phyloP scores from a whole-genome alignment of 2,113 vertebrate species.

The Benitochromis conjunctus region DNA sequence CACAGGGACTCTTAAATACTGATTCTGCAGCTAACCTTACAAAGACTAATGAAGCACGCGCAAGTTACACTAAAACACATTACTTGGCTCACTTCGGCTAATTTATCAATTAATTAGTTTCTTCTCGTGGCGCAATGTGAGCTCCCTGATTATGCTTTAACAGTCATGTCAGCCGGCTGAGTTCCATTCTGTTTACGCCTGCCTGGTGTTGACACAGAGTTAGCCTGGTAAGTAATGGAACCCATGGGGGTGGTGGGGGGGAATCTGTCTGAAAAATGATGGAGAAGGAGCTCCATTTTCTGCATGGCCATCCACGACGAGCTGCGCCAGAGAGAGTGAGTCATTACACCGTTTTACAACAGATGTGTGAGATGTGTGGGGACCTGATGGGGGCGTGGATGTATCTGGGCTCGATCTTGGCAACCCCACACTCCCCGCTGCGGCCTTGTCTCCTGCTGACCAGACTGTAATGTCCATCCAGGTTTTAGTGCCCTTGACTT shows the following conservation, averaged over 20 bases:
- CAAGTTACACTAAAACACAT: not conserved
- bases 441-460: not conserved
- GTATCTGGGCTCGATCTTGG: not conserved
- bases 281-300: constrained; percentile 40
- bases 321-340: not conserved
- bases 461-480: not conserved
- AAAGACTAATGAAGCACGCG: not conserved
- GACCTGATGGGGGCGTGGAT: not conserved
- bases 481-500: constrained; percentile 24
- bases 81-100: not conserved
- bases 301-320: constrained; percentile 23
- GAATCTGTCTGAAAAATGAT: constrained; percentile 18
- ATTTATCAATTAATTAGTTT: constrained; percentile 14
- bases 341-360: constrained; percentile 26
- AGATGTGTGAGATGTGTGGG: not conserved
- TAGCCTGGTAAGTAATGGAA: constrained; percentile 43
- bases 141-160: not conserved
- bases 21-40: not conserved
- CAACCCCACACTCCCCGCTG: not conserved
- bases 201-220: constrained; percentile 25
- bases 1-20: not conserved
- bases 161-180: not conserved
- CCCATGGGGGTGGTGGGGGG: not conserved
- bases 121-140: not conserved
- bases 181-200: constrained; percentile 33